phyloP scores from a whole-genome alignment of 2,797 vertebrate species.

The Gadopsis bispinosus region DNA sequence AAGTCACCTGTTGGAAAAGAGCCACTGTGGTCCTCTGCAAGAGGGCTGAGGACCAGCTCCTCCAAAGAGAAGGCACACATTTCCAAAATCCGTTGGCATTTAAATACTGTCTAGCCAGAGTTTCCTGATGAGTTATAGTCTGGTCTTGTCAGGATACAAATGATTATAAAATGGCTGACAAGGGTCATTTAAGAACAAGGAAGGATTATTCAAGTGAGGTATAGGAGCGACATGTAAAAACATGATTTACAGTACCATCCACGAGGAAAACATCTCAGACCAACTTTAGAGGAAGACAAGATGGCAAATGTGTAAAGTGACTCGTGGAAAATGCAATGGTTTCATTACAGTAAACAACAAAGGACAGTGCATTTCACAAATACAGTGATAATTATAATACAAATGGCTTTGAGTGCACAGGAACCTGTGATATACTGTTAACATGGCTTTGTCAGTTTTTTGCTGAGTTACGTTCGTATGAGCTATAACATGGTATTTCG shows the following conservation, averaged over 20 bases:
- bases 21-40: constrained; percentile 62
- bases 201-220: constrained; percentile 77
- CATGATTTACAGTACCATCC: constrained; percentile 31
- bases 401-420: constrained; percentile 77
- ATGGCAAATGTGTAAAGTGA: constrained; percentile 70
- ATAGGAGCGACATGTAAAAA: constrained; percentile 71
- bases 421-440: constrained; percentile 69
- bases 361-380: constrained; percentile 70
- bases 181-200: constrained; percentile 64
- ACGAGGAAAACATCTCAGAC: constrained; percentile 55
- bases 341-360: constrained; percentile 71
- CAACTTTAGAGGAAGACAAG: constrained; percentile 44
- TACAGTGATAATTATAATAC: constrained; percentile 74
- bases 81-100: constrained; percentile 79
- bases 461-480: constrained; percentile 65
- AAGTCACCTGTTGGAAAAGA: constrained; percentile 63
- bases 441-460: constrained; percentile 77
- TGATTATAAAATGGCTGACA: constrained; percentile 77
- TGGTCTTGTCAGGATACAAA: constrained; percentile 74
- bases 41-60: constrained; percentile 68
- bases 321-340: constrained; percentile 61
- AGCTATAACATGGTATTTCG: constrained; percentile 55
- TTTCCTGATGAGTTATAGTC: constrained; percentile 75
- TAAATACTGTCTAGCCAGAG: constrained; percentile 72
- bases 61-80: constrained; percentile 83